A percentile compares a stretch with the other conserved stretches of the same genome.
phyloP scores from a whole-genome alignment of 2,113 vertebrate genomes.

The Potamarius usumacintae region DNA sequence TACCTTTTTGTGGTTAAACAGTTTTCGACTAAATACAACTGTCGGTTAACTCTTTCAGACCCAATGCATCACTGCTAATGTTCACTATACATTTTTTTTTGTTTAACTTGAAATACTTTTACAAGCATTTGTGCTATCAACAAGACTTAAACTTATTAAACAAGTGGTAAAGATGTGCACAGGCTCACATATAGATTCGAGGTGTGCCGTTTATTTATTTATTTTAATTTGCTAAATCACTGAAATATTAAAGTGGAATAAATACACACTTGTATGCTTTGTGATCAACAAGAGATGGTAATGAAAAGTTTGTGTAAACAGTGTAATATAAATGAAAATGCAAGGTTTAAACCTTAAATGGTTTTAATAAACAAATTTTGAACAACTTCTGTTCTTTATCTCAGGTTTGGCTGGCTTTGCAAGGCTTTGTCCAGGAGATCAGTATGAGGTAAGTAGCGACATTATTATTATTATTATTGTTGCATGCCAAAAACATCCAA shows the following conservation, averaged over 20 bases:
- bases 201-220: neutral
- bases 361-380: neutral
- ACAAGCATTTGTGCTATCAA: neutral
- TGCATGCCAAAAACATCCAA: neutral
- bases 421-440: constrained; percentile 93
- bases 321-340: neutral
- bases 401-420: constrained; percentile 95
- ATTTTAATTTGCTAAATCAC: neutral
- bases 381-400: neutral
- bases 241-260: neutral
- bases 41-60: neutral
- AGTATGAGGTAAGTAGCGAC: constrained; percentile 82
- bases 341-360: neutral
- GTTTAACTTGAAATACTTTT: neutral
- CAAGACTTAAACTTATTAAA: neutral
- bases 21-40: neutral
- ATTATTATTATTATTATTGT: neutral
- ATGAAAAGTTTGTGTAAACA: neutral
- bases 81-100: neutral
- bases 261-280: neutral
- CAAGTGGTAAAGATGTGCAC: neutral
- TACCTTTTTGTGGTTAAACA: neutral
- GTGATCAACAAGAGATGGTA: neutral
- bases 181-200: neutral
- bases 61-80: neutral